Evolutionary conservation across 2,797 vertebrate species (phyloP).

Genomic region (Mus caroli): DNA sequence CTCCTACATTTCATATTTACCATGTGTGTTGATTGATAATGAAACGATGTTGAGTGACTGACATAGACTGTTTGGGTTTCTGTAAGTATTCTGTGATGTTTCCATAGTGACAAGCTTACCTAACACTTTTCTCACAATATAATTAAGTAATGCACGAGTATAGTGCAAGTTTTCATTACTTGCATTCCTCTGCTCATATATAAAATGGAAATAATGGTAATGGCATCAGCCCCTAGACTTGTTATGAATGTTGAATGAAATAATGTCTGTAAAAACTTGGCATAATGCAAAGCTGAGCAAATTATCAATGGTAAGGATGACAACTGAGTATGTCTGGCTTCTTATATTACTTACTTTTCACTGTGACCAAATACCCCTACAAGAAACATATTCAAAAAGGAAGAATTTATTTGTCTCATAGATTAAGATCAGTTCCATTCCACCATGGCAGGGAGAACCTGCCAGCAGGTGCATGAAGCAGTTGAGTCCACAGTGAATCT

Average conservation of each 20-base stretch:
- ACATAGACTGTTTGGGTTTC: not conserved
- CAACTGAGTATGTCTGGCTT: not conserved
- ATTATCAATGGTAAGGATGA: not conserved
- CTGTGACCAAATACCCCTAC: not conserved
- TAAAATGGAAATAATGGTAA: constrained; percentile 3
- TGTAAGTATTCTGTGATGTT: no score
- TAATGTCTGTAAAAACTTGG: not conserved
- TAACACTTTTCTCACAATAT: not conserved
- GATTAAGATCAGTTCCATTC: not conserved
- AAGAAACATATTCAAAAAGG: not conserved
- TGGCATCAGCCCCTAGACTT: not conserved
- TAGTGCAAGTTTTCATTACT: not conserved
- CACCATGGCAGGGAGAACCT: not conserved
- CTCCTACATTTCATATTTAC: not conserved
- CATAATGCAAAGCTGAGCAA: not conserved
- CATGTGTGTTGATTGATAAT: not conserved
- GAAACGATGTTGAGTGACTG: not conserved
- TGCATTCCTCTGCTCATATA: not conserved
- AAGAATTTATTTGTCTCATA: no score
- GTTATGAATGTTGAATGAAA: not conserved
- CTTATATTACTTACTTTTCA: no score
- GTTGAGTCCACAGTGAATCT: not conserved
- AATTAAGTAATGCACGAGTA: not conserved
- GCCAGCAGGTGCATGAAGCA: not conserved
- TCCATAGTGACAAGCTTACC: no score